Percentiles rank a stretch among this genome's conserved stretches.
phyloP scores from a whole-genome alignment of 2,113 vertebrate species.

The Vireo altiloquus region DNA sequence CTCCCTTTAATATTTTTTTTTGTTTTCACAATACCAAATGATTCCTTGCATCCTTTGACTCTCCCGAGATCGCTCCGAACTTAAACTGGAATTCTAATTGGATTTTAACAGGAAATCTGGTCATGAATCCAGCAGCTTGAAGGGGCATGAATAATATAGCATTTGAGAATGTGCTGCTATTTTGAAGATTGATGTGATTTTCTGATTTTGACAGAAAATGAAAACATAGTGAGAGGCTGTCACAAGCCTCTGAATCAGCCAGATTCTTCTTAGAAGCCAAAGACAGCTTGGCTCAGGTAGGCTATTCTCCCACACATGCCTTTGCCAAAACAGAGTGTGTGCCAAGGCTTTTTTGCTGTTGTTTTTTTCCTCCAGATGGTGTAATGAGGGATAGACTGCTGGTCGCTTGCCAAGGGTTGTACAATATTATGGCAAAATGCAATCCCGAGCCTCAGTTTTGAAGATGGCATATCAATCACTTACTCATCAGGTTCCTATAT shows the following conservation, averaged over 20 bases:
- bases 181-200: conserved; percentile 16
- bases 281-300: conserved; percentile 47
- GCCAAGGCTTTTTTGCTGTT: neutral
- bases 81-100: neutral
- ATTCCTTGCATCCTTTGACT: neutral
- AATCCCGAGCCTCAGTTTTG: neutral
- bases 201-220: conserved; percentile 26
- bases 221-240: conserved; percentile 21
- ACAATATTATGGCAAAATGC: conserved; percentile 6
- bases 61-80: neutral
- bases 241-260: conserved; percentile 33
- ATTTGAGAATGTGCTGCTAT: conserved; percentile 3
- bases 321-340: neutral
- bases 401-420: neutral
- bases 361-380: conserved; percentile 25
- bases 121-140: neutral
- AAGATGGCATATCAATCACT: neutral
- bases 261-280: conserved; percentile 14
- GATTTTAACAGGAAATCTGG: neutral
- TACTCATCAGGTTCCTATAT: neutral
- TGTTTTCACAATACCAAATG: neutral
- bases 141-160: neutral
- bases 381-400: neutral
- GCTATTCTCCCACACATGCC: neutral
- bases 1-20: neutral